Evolutionary conservation across 1,140 invertebrate species (phyloP), one percentile per base, ranked within the genome.

Genomic region (Alviniconcha marisindica): DNA sequence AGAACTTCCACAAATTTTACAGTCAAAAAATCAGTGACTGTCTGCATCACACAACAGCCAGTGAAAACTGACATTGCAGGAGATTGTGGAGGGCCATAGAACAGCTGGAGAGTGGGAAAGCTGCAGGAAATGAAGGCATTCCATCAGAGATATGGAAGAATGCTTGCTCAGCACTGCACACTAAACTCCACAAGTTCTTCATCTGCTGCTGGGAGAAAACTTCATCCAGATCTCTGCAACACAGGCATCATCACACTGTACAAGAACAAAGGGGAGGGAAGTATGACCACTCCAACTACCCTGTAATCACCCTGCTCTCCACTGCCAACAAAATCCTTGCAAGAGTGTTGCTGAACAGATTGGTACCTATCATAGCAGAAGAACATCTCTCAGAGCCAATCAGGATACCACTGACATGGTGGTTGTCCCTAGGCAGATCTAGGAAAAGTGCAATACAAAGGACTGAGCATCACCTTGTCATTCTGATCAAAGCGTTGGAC

Each of bases 201-300:
- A 60, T 0, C 14, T 2, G 54, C 21, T 60, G 54, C 54, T 60
- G 21, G 54, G 54, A 60, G 21, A 5, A 60, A 24, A 60, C 54
- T 5, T 21, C 54, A 18, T n/a, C 54, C 28, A 24, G 54, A 60
- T 24, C 54, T 60, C 54, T n/a, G 54, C 54, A n/a, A 60, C 54
- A n/a, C 54, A 21, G 54, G 21, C 21, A 60, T 24, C 18, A n/a
- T 86, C 51, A 87, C 82, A 1, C 69, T 87, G 60, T 87, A 84
- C 56, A 88, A 87, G 38, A 87, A 87, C 63, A 87, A 84, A 78
- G 0, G n/a, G 80, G 84, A 0, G 81, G 85, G 36, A 7, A 82
- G 10, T 79, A 5, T 28, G 81, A 42, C 74, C 7, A 36, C 28
- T 18, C 74, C 28, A 42, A 77, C 74, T 77, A 36, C 74, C 36